Base-by-base conservation (phyloP, 2,113 vertebrate species). In the Albula goreensis region DNA sequence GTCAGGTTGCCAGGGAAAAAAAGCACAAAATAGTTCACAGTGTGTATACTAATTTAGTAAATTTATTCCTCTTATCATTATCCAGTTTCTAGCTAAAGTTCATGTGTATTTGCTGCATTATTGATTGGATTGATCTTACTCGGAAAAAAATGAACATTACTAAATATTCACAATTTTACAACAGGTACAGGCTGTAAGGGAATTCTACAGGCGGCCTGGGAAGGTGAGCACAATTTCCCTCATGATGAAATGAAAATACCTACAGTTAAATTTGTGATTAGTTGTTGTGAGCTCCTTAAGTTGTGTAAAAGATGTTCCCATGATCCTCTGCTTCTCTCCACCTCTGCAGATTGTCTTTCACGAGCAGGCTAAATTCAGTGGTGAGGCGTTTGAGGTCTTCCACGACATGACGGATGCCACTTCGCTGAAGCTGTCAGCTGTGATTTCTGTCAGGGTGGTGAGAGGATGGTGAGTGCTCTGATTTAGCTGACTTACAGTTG, bases 171-270 rank as follows among this genome's bases (percentile, higher is more conserved):
- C 31, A 41, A 41, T 41, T 41, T 41, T 41, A 41, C 31, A 41
- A 41, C 90, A 96, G 95, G 87, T 86, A 84, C 88, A 85, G 81
- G 57, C 80, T 9, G 57, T 83, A 82, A 94, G 86, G 17, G 93
- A 92, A 90, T 95, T 97, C 91, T 97, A 99, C 89, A 97, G 95
- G 80, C 96, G 98, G 82, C 97, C 98, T 86, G 98, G 97, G 91
- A 99, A 99, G 97, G 98, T 98, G 95, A 85, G 87, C 89, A 78
- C 80, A 78, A 2, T 78, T 81, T n/a, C 50, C 31, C 53, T 5
- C 22, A 17, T 25, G 0, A 81, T 25, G 80, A 53, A 8, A 52
- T 25, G 3, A 19, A 13, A 19, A 50, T 9, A 48, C 0, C 17
- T 50, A 10, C 7, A 50, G 31, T 41, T 7, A 31, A 25, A 9